These are phyloP conservation scores for Cynopterus brachyotis DNA, from an alignment of 2,113 vertebrate genomes.

Conservation along the genomic window DNA sequence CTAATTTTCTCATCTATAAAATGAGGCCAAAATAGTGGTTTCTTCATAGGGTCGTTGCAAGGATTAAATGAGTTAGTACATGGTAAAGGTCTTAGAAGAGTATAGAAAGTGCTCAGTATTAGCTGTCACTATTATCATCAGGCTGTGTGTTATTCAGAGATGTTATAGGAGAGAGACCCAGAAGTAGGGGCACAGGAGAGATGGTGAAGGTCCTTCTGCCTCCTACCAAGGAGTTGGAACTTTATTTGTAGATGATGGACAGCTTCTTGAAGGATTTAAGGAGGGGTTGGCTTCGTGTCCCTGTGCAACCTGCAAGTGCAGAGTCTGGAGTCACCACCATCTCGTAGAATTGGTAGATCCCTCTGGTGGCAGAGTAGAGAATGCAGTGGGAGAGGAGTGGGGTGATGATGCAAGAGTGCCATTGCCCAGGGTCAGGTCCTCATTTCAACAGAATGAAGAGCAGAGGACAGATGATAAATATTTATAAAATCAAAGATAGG, in stretches of 20 bases:
- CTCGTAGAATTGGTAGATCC: neutral
- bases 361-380: constrained; percentile 20
- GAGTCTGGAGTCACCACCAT: neutral
- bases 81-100: neutral
- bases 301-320: neutral
- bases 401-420: neutral
- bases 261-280: neutral
- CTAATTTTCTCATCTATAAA: neutral
- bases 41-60: neutral
- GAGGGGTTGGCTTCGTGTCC: neutral
- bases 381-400: neutral
- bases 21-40: neutral
- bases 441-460: neutral
- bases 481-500: neutral
- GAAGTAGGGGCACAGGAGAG: neutral
- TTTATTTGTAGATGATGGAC: neutral
- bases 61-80: neutral
- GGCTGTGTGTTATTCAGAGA: neutral
- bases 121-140: neutral
- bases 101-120: neutral
- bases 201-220: neutral
- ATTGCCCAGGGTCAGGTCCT: neutral
- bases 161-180: neutral
- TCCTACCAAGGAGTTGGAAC: neutral
- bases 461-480: neutral